Conservation (phyloP, 2,797 vertebrate genomes). For the Intellagama lesueurii region DNA sequence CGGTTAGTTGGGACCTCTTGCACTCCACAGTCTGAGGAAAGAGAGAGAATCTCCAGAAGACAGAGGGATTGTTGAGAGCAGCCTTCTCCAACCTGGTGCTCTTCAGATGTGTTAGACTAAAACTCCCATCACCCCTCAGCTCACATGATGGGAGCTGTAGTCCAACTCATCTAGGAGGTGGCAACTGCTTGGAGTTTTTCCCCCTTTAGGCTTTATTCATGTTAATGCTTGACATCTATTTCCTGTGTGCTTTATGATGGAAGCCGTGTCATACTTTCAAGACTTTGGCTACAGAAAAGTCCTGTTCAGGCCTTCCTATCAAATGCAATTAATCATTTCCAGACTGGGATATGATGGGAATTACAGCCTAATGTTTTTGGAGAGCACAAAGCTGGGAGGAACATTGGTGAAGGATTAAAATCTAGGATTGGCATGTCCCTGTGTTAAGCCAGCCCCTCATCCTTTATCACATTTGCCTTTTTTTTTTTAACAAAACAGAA, state of each 20-base stretch:
- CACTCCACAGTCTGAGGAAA: conserved; percentile 87
- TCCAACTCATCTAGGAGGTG: background rate
- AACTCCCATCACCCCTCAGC: background rate
- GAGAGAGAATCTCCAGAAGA: conserved; percentile 5
- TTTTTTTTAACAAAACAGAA: background rate
- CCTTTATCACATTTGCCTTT: background rate
- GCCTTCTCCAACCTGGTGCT: background rate
- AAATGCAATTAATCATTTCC: background rate
- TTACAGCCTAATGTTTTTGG: background rate
- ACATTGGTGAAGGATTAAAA: background rate
- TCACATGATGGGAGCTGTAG: background rate
- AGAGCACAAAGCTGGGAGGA: background rate
- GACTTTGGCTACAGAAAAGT: background rate
- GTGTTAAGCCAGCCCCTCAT: background rate
- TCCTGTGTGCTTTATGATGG: background rate
- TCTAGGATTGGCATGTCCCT: background rate
- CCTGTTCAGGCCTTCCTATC: background rate
- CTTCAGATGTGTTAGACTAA: background rate
- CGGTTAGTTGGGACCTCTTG: conserved; percentile 84
- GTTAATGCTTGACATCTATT: conserved; percentile 17
- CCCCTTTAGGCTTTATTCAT: background rate
- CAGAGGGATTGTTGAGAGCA: background rate
- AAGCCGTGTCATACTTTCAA: background rate
- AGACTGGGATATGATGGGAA: background rate
- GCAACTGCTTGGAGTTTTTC: rapidly evolving